Base-by-base conservation (phyloP, 2,888 invertebrate genomes). In the Xanthorhoe designata region DNA sequence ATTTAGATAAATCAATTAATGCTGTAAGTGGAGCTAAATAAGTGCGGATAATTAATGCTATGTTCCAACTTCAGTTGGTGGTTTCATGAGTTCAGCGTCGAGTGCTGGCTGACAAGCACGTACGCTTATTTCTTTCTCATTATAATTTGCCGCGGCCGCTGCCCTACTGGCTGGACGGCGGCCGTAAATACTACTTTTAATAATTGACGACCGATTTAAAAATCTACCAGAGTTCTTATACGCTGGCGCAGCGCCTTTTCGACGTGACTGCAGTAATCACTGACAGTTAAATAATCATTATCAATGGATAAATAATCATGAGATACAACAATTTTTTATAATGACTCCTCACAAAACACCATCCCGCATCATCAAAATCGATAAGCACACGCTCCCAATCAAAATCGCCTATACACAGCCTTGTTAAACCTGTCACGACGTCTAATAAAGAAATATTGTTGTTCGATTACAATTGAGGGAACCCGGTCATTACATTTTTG, bases 231-330 rank as follows among this genome's bases (percentile, higher is more conserved):
- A 70, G 75, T 68, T 50, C 52, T 59, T 63, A 67, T 53, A 64
- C 13, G 47, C 68, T 57, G 64, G 66, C 66, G 63, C 66, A 64
- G 69, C 51, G 45, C 62, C 61, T 68, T 72, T 59, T 42, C 38
- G 13, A 42, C 38, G 61, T 61, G 68, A 62, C 68, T 64, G 58
- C 68, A 70, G 75, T 81, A 82, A 82, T 78, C 79, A 83, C 78
- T 83, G 83, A 86, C 84, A 84, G 80, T 81, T 79, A 83, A 86
- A 85, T 84, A 82, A 83, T 84, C 78, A 83, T 84, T 76, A 82
- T 83, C 82, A 84, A 81, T 83, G 81, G 80, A 80, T 78, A 80
- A 4, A 24, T 24, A 24, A 5, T 81, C n/a, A n/a, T n/a, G n/a
- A 85, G 79, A 84, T 81, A 83, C 77, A 83, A 77, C 83, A 83